Percentiles rank a stretch among this genome's conserved stretches.
Conservation (phyloP, 2,888 invertebrate genomes). For the Hanleya hanleyi region DNA sequence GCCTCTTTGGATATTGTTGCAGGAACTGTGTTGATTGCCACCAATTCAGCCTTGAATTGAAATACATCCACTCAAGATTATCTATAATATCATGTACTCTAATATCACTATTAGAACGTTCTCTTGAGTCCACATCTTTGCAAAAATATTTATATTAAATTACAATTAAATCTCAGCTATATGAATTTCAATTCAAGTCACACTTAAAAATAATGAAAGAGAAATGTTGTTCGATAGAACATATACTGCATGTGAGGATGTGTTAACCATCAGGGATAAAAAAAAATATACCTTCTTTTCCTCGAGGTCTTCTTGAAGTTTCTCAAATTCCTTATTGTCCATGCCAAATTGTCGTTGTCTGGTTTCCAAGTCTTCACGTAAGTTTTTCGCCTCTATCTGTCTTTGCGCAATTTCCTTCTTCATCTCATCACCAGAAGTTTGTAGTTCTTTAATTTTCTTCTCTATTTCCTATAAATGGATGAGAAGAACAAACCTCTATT, state of each 20-base stretch:
- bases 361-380: conserved; percentile 67
- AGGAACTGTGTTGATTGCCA: conserved; percentile 66
- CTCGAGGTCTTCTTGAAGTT: conserved; percentile 62
- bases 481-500: too few relatives aligned
- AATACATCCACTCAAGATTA: too few relatives aligned
- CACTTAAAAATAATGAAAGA: too few relatives aligned
- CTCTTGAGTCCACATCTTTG: too few relatives aligned
- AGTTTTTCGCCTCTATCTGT: conserved; percentile 66
- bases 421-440: conserved; percentile 67
- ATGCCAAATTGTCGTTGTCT: conserved; percentile 49
- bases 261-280: neutral
- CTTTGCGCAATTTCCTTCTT: conserved; percentile 69
- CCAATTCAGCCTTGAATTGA: conserved; percentile 62
- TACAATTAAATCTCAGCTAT: too few relatives aligned
- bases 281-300: conserved; percentile 59
- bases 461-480: conserved; percentile 68
- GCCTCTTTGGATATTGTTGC: conserved; percentile 69
- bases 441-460: conserved; percentile 71
- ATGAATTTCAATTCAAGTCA: too few relatives aligned
- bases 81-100: too few relatives aligned
- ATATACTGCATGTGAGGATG: too few relatives aligned
- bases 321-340: conserved; percentile 64
- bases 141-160: too few relatives aligned
- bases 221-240: too few relatives aligned
- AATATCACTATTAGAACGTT: too few relatives aligned